Conservation (phyloP, 2,888 invertebrate genomes). For the Protodeltote pygarga region DNA sequence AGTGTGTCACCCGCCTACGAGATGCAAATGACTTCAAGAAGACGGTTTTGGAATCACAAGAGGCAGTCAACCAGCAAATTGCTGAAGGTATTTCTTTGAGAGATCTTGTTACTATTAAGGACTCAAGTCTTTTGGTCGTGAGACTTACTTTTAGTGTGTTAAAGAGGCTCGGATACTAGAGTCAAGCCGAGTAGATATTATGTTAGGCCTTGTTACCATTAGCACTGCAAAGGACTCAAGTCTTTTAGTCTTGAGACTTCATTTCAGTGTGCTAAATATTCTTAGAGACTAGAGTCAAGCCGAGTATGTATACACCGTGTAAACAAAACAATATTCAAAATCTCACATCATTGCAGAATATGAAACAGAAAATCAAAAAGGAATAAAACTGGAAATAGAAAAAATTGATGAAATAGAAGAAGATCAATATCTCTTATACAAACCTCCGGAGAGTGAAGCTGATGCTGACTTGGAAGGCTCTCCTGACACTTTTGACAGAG, state of each 20-base stretch:
- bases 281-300: too few relatives aligned
- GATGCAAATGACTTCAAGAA: conserved; percentile 62
- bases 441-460: not conserved
- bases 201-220: too few relatives aligned
- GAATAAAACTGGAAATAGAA: too few relatives aligned
- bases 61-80: conserved; percentile 34
- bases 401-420: conserved; percentile 1
- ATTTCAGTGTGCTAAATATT: too few relatives aligned
- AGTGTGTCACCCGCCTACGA: conserved; percentile 56
- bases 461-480: conserved; percentile 5
- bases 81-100: conserved; percentile 20
- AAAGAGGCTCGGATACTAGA: too few relatives aligned
- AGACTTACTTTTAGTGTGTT: too few relatives aligned
- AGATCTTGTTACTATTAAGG: not conserved
- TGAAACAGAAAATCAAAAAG: not conserved
- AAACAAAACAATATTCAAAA: too few relatives aligned
- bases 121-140: too few relatives aligned
- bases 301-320: too few relatives aligned
- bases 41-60: conserved; percentile 53
- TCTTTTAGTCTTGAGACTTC: too few relatives aligned
- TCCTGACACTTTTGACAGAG: not conserved
- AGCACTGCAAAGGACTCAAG: too few relatives aligned
- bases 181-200: too few relatives aligned
- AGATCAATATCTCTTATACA: not conserved
- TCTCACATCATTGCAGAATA: conserved; percentile 18